Conservation (phyloP, 2,113 vertebrate species). For the Isurus oxyrinchus region DNA sequence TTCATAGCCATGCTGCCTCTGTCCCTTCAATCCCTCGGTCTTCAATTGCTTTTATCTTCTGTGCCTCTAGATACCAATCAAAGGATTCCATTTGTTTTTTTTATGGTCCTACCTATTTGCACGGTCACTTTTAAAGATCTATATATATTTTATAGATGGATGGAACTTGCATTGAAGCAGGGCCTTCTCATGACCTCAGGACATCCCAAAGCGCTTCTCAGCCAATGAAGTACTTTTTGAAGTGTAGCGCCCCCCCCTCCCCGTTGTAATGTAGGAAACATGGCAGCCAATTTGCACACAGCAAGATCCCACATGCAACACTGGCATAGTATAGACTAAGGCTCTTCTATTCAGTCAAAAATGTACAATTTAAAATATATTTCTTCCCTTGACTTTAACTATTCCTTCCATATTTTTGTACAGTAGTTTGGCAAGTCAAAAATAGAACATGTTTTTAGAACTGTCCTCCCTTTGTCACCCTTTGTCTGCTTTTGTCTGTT, state of each 20-base stretch:
- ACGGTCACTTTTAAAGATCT: background rate
- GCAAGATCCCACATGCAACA: background rate
- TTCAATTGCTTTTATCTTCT: background rate
- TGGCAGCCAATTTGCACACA: background rate
- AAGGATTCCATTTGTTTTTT: background rate
- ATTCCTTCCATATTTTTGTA: background rate
- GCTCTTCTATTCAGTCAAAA: background rate
- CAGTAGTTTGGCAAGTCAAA: background rate
- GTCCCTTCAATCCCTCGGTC: background rate
- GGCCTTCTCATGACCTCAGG: background rate
- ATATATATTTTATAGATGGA: background rate
- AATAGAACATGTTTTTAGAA: too few species aligned
- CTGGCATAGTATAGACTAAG: background rate
- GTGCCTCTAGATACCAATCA: background rate
- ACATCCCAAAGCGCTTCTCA: background rate
- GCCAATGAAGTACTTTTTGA: background rate
- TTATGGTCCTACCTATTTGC: background rate
- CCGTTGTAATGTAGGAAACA: background rate
- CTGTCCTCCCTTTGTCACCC: too few species aligned
- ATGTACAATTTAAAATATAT: background rate
- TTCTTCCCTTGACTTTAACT: background rate
- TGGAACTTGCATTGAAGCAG: background rate
- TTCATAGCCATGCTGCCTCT: background rate
- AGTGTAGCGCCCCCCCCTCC: background rate
- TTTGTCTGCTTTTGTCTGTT: background rate